Base-by-base conservation (phyloP, 1,140 invertebrate species). In the Drosophila equinoxialis region DNA sequence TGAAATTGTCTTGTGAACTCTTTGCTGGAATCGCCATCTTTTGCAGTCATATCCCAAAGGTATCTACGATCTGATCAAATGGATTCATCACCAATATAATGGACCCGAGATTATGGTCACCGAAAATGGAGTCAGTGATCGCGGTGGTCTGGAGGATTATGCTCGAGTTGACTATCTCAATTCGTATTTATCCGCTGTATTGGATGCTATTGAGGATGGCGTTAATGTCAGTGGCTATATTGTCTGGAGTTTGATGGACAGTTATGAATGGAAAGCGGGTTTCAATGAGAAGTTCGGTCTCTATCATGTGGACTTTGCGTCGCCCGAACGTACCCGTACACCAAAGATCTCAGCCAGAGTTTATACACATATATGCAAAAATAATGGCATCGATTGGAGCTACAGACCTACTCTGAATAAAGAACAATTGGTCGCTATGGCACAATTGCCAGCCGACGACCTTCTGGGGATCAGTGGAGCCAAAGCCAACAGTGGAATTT, bases 181-280 rank as follows among this genome's bases (percentile, higher is more conserved):
- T 79, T 90, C 92, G 8, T 96, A 97, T 81, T 93, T 97, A 23
- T 93, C 93, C 37, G 93, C 94, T 60, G 92, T 95, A 66, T 90
- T 95, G 13, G 93, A 94, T 85, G 95, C 95, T 8, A 94, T 96
- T 41, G 92, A 94, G 30, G 95, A 97, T 79, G 94, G 93, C 3
- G 95, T 94, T 8, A 95, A 95, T 72, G 93, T 98, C 0, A 93
- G 94, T 26, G 95, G 94, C 0, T 97, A 96, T 81, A 95, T 95
- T 14, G 93, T 94, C 13, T 97, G 96, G 96, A 95, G 95, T 26
- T 90, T 97, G 23, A 94, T 96, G 94, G 96, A 97, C 79, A 96
- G 96, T 86, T 96, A 96, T 79, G 96, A 96, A 93, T 96, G 95
- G 95, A 93, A 94, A 65, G 94, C 93, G 68, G 95, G 94, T 71